Evolutionary conservation across 2,113 vertebrate species (phyloP).

Genomic region (Rhinolophus ferrumequinum): DNA sequence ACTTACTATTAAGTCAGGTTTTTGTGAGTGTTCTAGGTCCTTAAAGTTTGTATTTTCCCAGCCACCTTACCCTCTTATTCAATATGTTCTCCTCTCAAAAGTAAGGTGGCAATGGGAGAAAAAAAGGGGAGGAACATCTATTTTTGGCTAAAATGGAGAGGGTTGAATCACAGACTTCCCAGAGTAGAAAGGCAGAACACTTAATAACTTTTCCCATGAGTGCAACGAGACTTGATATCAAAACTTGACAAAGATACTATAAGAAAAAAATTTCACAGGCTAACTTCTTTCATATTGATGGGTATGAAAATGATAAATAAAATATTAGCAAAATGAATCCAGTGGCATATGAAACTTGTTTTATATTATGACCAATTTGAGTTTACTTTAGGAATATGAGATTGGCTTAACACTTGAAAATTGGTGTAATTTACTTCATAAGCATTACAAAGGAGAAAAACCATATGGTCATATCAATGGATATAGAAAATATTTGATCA

Average conservation of each 20-base stretch:
- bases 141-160: not conserved
- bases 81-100: not conserved
- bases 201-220: not conserved
- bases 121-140: not conserved
- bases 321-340: not conserved
- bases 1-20: not conserved
- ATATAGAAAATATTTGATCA: not conserved
- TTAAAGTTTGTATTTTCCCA: not conserved
- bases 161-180: not conserved
- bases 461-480: not conserved
- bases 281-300: not conserved
- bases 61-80: not conserved
- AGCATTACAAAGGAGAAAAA: not conserved
- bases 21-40: not conserved
- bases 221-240: not conserved
- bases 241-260: not conserved
- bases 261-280: not conserved
- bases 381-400: not conserved
- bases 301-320: not conserved
- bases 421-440: not conserved
- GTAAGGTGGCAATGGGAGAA: not conserved
- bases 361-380: not conserved
- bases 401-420: not conserved
- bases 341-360: conserved; percentile 11
- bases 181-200: not conserved